These are phyloP conservation scores for Latrodectus geometricus DNA, from an alignment of 1,140 invertebrate genomes.

Conservation along the genomic window DNA sequence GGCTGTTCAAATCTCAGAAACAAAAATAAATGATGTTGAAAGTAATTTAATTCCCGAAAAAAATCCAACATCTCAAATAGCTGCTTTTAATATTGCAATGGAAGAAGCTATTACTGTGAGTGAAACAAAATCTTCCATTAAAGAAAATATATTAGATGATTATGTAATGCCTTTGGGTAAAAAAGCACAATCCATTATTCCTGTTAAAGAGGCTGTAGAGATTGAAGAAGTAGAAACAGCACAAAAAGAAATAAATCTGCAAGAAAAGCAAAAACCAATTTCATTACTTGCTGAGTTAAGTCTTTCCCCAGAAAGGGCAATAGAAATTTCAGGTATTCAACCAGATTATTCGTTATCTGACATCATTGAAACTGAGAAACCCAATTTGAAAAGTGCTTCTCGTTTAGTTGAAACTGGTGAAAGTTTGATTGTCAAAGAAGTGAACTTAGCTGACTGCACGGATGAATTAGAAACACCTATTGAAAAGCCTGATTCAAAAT, in stretches of 20 bases:
- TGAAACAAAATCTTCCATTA: conserved; percentile 33
- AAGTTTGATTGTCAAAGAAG: conserved; percentile 38
- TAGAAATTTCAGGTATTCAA: conserved; percentile 60
- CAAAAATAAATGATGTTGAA: conserved; percentile 32
- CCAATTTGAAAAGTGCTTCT: conserved; percentile 16
- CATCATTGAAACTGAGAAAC: background rate
- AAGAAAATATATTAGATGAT: conserved; percentile 56
- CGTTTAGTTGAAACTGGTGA: conserved; percentile 20
- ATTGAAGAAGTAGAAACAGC: conserved; percentile 62
- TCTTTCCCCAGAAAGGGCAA: conserved; percentile 53
- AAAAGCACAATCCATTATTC: conserved; percentile 55
- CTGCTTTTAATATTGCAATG: conserved; percentile 2
- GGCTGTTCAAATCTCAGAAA: conserved; percentile 43
- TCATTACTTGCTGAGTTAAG: conserved; percentile 23
- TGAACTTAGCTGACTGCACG: conserved; percentile 4
- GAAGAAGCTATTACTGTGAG: conserved; percentile 34
- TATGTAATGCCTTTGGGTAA: conserved; percentile 24
- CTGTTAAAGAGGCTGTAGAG: conserved; percentile 58
- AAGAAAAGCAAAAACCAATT: conserved; percentile 43
- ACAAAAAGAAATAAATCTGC: conserved; percentile 61
- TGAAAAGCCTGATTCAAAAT: conserved; percentile 17
- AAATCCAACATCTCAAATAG: background rate
- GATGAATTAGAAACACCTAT: background rate
- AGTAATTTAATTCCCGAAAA: conserved; percentile 15
- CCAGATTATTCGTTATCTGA: conserved; percentile 58